Conservation (phyloP, 2,888 invertebrate genomes). For the Zelleria hepariella region DNA sequence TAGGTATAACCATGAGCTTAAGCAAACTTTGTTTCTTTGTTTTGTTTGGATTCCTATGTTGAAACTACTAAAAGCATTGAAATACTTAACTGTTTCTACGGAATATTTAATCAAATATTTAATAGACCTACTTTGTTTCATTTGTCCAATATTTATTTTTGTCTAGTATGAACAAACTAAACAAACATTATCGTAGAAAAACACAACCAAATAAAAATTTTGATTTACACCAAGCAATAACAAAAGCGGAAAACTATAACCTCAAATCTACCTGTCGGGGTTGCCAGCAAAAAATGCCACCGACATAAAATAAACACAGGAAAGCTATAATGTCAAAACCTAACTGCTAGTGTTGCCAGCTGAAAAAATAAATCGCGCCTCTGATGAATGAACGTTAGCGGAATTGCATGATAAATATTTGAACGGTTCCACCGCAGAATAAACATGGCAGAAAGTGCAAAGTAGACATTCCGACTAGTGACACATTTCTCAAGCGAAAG, state of each 20-base stretch:
- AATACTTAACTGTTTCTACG: too few relatives aligned
- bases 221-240: background rate
- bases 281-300: background rate
- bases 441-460: background rate
- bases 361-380: background rate
- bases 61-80: too few relatives aligned
- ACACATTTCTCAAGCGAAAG: too few relatives aligned
- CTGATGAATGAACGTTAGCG: background rate
- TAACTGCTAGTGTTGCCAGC: background rate
- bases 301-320: background rate
- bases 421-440: background rate
- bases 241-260: background rate
- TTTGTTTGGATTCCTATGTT: too few relatives aligned
- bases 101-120: too few relatives aligned
- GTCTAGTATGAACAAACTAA: too few relatives aligned
- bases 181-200: too few relatives aligned
- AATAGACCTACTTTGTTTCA: too few relatives aligned
- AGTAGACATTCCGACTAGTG: too few relatives aligned
- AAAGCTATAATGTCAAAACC: background rate
- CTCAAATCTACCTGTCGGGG: background rate
- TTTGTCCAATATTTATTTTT: too few relatives aligned
- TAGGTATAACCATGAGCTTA: too few relatives aligned
- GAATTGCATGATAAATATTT: background rate
- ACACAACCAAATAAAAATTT: background rate
- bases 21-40: too few relatives aligned